Conservation (phyloP, 2,113 vertebrate species). For the Struthio camelus region DNA sequence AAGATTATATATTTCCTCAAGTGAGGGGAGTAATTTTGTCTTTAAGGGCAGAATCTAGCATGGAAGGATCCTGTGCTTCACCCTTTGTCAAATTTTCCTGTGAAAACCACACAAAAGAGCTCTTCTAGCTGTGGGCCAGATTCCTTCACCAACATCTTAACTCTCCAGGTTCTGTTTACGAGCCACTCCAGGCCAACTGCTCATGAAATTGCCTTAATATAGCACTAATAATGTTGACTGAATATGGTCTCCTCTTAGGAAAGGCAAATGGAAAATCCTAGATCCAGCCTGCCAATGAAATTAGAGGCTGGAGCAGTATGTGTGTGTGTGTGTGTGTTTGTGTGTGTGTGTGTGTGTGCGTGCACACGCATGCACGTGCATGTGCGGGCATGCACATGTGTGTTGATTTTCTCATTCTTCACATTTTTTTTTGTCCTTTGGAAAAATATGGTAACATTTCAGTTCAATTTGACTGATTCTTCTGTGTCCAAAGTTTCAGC, state of each 20-base stretch:
- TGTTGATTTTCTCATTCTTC: neutral
- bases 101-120: neutral
- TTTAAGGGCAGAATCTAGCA: neutral
- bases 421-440: neutral
- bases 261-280: neutral
- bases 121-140: neutral
- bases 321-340: too few species aligned
- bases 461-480: neutral
- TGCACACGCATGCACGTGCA: too few species aligned
- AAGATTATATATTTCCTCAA: fast-evolving
- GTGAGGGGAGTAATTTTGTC: neutral
- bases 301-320: neutral
- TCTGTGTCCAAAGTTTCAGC: neutral
- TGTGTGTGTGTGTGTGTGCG: neutral
- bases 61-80: neutral
- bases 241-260: neutral
- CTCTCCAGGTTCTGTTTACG: neutral
- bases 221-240: neutral
- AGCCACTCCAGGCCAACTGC: neutral
- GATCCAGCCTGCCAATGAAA: neutral
- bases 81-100: neutral
- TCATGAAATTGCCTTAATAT: neutral
- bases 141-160: neutral
- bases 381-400: neutral
- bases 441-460: neutral